Evolutionary conservation across 2,888 invertebrate genomes (phyloP), one percentile per base, ranked within the genome.

Genomic region (Sacculina carcini): DNA sequence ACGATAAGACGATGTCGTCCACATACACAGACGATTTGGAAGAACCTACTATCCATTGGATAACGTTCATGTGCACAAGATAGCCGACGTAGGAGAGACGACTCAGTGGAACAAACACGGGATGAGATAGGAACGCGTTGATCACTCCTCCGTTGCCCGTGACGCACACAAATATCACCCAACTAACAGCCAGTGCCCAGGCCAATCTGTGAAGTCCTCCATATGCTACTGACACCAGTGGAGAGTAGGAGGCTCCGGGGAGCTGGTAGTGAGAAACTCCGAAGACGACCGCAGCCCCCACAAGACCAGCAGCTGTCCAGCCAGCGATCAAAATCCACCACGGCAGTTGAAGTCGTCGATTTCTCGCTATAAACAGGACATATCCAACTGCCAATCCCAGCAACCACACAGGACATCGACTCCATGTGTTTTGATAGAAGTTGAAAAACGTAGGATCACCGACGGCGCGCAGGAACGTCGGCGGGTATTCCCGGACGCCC

Each of bases 141-240:
- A 76, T 54, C 57, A 66, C 64, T 58, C 75, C 75, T 63, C 75
- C 75, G 63, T 76, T 75, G 47, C 76, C 74, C 14, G 76, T 77
- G 64, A 76, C 76, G 58, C 77, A 77, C 1, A 75, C 73, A 50
- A 78, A 64, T n/a, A 79, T 75, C 54, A 83, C 75, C 79, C 79
- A 79, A 3, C 74, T 75, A 44, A 75, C 72, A 1, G 73, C 72
- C 4, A 76, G 65, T 57, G 75, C 73, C 79, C 79, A 80, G 1
- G 74, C 73, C 5, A 76, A 65, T 58, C 76, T 71, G 60, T 78
- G 77, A 7, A 78, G 62, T 0, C 75, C 71, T 5, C 76, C 71
- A 60, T 78, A 80, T 1, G 74, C 62, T 1, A 77, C 73, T 2
- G 77, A 73, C 58, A 75, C 76, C 23, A 73, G 64, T 1, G 65